phyloP scores from a whole-genome alignment of 1,140 invertebrate species.

The Drosophila parvula region DNA sequence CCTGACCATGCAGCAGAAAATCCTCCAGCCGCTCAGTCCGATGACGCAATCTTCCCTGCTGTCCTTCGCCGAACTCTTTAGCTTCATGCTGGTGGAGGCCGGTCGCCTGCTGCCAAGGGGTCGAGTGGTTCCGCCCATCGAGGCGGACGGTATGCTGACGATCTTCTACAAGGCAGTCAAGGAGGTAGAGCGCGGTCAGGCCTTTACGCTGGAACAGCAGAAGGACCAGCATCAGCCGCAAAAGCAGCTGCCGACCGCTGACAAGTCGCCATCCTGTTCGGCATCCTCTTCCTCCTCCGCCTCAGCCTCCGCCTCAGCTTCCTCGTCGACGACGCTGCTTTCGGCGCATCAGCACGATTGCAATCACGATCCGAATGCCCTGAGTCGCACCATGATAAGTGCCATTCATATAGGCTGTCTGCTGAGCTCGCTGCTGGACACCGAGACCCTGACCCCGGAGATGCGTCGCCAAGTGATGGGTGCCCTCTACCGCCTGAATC shows the following conservation, averaged over 20 bases:
- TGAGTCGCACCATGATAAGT: constrained; percentile 94
- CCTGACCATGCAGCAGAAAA: constrained; percentile 97
- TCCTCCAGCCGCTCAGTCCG: constrained; percentile 95
- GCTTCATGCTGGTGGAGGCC: constrained; percentile 94
- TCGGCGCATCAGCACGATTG: constrained; percentile 84
- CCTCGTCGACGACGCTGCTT: constrained; percentile 59
- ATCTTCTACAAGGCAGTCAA: constrained; percentile 92
- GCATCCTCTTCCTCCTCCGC: constrained; percentile 40
- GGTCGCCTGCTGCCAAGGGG: constrained; percentile 88
- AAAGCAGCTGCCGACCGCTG: constrained; percentile 34
- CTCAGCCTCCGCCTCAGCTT: constrained; percentile 31
- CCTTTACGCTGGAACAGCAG: constrained; percentile 66
- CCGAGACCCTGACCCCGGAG: constrained; percentile 85
- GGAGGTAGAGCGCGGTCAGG: constrained; percentile 86
- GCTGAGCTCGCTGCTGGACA: constrained; percentile 87
- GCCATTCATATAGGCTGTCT: constrained; percentile 92
- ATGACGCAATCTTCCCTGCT: constrained; percentile 97
- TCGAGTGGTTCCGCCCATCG: constrained; percentile 90
- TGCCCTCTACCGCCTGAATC: constrained; percentile 90
- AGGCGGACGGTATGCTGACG: constrained; percentile 91
- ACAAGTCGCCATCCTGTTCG: constrained; percentile 51
- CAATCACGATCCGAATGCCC: constrained; percentile 89
- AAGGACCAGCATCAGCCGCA: constrained; percentile 58
- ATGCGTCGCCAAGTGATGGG: constrained; percentile 86
- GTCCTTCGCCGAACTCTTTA: constrained; percentile 97